Base-by-base conservation (phyloP, 1,140 invertebrate species). In the Drosophila guanche region DNA sequence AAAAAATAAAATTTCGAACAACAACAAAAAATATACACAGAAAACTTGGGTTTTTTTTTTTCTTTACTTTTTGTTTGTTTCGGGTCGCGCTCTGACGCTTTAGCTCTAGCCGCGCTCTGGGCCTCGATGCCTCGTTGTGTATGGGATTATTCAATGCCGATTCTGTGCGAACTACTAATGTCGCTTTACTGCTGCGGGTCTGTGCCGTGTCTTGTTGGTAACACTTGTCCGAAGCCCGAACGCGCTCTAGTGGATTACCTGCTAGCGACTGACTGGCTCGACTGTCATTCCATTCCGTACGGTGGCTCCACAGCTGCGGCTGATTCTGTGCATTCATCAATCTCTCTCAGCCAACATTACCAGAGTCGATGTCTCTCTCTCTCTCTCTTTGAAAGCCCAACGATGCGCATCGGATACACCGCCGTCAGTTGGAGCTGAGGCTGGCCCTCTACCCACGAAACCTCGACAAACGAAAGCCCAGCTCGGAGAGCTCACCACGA, bases 171-270 rank as follows among this genome's bases (percentile, higher is more conserved):
- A 71, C 29, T 45, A 33, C 14, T 4, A 20, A 20, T 20, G 8
- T 8, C 22, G 4, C 7, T 37, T 10, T 22, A 37, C 10, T 23
- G 16, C 53, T 37, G 10, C 33, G 10, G 53, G 7, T 40, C 40
- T 70, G 55, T 63, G 12, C 41, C 42, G 70, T 50, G 45, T 52
- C 41, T 70, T 56, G 37, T 76, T 29, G 27, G 56, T 6, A 74
- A 77, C 58, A 56, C 55, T 71, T 72, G 47, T 83, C 79, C 79
- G 79, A 61, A 46, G 51, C 79, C 74, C 81, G 77, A 66, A 73
- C 80, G 81, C 81, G 80, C 80, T 69, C 81, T 59, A 60, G 58
- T 76, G 57, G 73, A 76, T 77, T 80, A 80, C 76, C 81, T 56
- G 80, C 61, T 85, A 54, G 72, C 80, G 76, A 85, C 80, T 85